Conservation (phyloP, 2,888 invertebrate genomes). For the Cartodere bifasciata region DNA sequence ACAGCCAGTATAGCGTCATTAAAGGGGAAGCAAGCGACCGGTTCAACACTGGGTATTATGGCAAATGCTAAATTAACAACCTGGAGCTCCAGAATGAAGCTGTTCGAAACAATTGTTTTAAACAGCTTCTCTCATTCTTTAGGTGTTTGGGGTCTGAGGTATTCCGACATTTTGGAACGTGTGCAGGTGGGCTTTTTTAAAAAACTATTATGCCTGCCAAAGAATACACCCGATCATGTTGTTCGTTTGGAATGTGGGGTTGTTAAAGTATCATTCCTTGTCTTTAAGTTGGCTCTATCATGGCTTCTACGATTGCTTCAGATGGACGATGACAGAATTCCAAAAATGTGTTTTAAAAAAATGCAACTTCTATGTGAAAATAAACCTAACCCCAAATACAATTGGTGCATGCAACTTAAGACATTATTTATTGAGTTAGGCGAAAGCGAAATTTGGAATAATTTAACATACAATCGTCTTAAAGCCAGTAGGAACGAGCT, state of each 20-base stretch:
- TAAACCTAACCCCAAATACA: not conserved
- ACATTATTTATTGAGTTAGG: no score
- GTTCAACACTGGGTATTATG: not conserved
- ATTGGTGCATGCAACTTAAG: not conserved
- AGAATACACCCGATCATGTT: not conserved
- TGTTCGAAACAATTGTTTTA: not conserved
- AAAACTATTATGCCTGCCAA: not conserved
- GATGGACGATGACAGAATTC: not conserved
- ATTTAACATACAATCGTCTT: no score
- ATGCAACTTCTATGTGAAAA: not conserved
- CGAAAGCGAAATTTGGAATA: no score
- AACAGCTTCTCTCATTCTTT: not conserved
- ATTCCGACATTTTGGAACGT: not conserved
- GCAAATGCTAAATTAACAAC: not conserved
- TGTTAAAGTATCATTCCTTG: not conserved
- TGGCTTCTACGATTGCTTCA: not conserved
- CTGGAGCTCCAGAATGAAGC: not conserved
- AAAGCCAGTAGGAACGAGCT: no score
- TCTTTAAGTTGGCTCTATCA: not conserved
- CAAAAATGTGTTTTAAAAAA: not conserved
- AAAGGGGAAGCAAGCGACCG: not conserved
- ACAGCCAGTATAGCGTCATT: not conserved
- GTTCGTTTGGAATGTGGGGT: not conserved
- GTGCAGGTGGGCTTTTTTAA: not conserved
- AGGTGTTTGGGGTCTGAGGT: not conserved